These are phyloP conservation scores for Pagetopsis macropterus DNA, from an alignment of 2,797 vertebrate genomes.

Conservation along the genomic window DNA sequence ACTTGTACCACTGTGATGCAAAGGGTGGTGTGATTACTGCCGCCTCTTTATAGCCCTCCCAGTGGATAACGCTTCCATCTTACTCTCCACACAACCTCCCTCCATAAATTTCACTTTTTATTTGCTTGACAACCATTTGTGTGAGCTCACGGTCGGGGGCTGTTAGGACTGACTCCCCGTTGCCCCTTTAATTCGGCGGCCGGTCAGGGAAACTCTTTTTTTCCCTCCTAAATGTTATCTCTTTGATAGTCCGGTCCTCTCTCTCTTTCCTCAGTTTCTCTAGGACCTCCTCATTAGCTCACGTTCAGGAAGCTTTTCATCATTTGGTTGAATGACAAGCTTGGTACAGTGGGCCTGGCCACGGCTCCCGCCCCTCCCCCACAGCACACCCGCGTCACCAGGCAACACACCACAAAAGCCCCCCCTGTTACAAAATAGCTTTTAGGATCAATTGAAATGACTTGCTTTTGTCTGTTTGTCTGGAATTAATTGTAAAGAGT, in stretches of 20 bases:
- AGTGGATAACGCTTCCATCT: conserved; percentile 67
- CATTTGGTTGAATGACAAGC: conserved; percentile 81
- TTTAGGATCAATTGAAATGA: conserved; percentile 79
- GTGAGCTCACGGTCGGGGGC: conserved; percentile 78
- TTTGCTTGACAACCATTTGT: conserved; percentile 83
- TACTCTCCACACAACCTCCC: conserved; percentile 67
- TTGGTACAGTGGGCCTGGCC: conserved; percentile 65
- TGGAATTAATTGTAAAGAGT: conserved; percentile 81
- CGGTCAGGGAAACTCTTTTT: conserved; percentile 78
- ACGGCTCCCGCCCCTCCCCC: conserved; percentile 58
- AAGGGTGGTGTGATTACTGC: conserved; percentile 80
- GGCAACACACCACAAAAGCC: conserved; percentile 82
- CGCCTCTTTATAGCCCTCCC: conserved; percentile 75
- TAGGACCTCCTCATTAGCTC: conserved; percentile 81
- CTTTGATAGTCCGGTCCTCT: conserved; percentile 75
- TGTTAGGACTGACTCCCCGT: conserved; percentile 75
- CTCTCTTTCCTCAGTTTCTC: conserved; percentile 52
- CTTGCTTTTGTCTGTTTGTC: conserved; percentile 81
- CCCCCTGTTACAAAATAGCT: conserved; percentile 79
- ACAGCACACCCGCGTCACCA: conserved; percentile 72
- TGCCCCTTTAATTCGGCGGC: conserved; percentile 71
- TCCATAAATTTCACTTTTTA: conserved; percentile 83
- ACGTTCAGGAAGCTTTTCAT: conserved; percentile 86
- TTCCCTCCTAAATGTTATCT: conserved; percentile 76
- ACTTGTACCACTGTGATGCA: conserved; percentile 75